A percentile compares a stretch with the other conserved stretches of the same genome.
These are phyloP conservation scores for Nibea albiflora DNA, from an alignment of 2,113 vertebrate species.

Conservation along the genomic window DNA sequence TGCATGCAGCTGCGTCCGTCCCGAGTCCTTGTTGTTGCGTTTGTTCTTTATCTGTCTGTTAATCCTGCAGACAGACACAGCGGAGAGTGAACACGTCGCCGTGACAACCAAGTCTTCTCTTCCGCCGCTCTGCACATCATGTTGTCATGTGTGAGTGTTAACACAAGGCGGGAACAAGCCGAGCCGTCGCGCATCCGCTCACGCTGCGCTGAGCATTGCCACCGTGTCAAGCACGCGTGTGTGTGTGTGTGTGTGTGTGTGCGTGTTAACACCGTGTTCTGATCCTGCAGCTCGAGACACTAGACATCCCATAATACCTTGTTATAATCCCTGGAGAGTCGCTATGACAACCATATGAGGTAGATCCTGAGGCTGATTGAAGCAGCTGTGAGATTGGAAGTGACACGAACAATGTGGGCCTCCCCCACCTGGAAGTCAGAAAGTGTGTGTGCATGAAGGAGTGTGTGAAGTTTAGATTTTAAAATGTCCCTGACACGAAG, in stretches of 20 bases:
- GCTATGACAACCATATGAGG: constrained; percentile 67
- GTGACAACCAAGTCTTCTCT: constrained; percentile 54
- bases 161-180: constrained; percentile 52
- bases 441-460: constrained; percentile 13
- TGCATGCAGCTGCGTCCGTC: neutral
- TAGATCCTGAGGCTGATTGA: constrained; percentile 54
- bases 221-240: neutral
- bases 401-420: constrained; percentile 55
- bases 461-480: neutral
- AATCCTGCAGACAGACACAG: constrained; percentile 21
- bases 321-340: constrained; percentile 69
- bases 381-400: constrained; percentile 56
- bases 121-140: constrained; percentile 57
- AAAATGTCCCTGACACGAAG: neutral
- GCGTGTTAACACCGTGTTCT: constrained; percentile 50
- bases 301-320: constrained; percentile 73
- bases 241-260: constrained; percentile 39
- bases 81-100: constrained; percentile 16
- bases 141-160: constrained; percentile 68
- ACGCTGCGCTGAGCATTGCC: constrained; percentile 39
- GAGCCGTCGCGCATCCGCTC: constrained; percentile 30
- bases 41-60: constrained; percentile 37
- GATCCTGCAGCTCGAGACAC: constrained; percentile 56
- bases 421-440: constrained; percentile 30
- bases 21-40: neutral